These are phyloP conservation scores for Amblyopsis hoosieri DNA, from an alignment of 2,797 vertebrate genomes.

Conservation along the genomic window DNA sequence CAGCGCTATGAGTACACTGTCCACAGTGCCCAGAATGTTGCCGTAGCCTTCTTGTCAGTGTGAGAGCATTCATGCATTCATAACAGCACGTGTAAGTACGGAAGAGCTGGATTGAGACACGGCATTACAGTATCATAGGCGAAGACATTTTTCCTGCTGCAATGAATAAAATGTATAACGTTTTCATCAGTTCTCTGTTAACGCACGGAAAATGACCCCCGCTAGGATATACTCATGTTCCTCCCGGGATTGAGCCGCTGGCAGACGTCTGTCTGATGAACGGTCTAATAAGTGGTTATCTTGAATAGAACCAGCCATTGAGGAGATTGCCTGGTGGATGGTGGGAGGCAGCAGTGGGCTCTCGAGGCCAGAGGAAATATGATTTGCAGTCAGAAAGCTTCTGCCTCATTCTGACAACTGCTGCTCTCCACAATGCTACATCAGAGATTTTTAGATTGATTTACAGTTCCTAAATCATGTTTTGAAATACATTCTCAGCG, in stretches of 20 bases:
- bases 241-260: slow-evolving; percentile 42
- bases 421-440: slow-evolving; percentile 51
- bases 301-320: slow-evolving; percentile 49
- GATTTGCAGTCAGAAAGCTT: slow-evolving; percentile 56
- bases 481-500: slow-evolving; percentile 18
- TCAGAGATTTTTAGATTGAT: slow-evolving; percentile 34
- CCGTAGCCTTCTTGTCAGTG: too few relatives aligned
- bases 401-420: slow-evolving; percentile 62
- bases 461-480: slow-evolving; percentile 31
- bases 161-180: slow-evolving; percentile 42
- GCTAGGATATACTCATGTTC: slow-evolving; percentile 58
- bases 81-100: too few relatives aligned
- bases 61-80: too few relatives aligned
- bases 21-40: too few relatives aligned
- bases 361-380: slow-evolving; percentile 54
- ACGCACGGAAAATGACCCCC: background rate
- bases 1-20: too few relatives aligned
- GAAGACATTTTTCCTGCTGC: slow-evolving; percentile 48
- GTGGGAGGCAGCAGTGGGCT: slow-evolving; percentile 54
- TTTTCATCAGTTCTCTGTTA: slow-evolving; percentile 39
- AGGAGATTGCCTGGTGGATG: slow-evolving; percentile 50
- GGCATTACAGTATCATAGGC: slow-evolving; percentile 19
- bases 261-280: slow-evolving; percentile 55
- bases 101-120: too few relatives aligned
- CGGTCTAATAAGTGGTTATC: slow-evolving; percentile 61